Conservation (phyloP, 92 coral and sea anemone genomes). For the Umimayanthus kanabou region DNA sequence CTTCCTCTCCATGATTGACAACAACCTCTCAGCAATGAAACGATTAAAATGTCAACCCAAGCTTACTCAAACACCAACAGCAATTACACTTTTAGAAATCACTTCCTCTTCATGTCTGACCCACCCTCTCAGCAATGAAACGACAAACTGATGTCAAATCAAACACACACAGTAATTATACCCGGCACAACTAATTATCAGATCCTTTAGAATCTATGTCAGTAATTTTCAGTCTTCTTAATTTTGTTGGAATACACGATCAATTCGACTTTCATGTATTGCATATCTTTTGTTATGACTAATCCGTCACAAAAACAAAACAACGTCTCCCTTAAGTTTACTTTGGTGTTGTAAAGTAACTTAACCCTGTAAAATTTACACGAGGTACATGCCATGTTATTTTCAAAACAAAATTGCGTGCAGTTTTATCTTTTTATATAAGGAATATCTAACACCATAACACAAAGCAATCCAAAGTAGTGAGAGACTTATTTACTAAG, state of each 20-base stretch:
- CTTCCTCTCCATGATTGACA: too few relatives aligned
- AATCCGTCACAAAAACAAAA: too few relatives aligned
- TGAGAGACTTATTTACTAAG: not conserved
- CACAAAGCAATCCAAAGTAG: not conserved
- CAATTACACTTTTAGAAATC: not conserved
- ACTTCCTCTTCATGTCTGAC: not conserved
- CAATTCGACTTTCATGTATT: too few relatives aligned
- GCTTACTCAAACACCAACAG: not conserved
- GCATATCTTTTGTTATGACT: too few relatives aligned
- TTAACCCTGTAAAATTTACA: not conserved
- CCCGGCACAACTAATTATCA: not conserved
- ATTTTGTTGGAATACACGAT: too few relatives aligned
- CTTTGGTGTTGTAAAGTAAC: not conserved
- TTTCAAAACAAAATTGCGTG: not conserved
- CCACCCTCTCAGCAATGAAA: not conserved
- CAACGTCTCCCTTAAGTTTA: not conserved
- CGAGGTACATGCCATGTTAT: not conserved
- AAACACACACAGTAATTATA: not conserved
- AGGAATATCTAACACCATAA: not conserved
- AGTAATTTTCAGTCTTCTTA: not conserved
- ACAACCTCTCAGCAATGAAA: too few relatives aligned
- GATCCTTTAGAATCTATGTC: not conserved
- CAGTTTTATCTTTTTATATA: not conserved
- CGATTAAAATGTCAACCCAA: not conserved
- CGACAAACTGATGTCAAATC: not conserved